These are phyloP conservation scores for Phylloscopus whistleri DNA, from an alignment of 2,113 vertebrate genomes.

Conservation along the genomic window DNA sequence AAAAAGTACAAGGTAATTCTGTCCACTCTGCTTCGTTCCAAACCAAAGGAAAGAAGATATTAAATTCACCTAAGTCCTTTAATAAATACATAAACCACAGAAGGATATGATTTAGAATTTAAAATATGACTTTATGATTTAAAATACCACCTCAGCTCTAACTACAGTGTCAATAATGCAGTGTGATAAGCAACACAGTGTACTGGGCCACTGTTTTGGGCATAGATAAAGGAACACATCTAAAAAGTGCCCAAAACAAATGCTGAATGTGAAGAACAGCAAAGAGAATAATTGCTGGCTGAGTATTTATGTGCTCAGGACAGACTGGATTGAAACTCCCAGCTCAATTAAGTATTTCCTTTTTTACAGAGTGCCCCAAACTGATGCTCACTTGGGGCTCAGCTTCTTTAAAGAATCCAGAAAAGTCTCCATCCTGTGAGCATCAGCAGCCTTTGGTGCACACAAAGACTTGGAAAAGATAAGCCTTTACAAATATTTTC, in stretches of 20 bases:
- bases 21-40: constrained; percentile 18
- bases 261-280: not conserved
- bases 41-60: not conserved
- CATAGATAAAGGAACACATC: not conserved
- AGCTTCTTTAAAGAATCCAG: not conserved
- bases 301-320: not conserved
- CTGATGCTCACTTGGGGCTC: not conserved
- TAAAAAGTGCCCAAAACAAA: not conserved
- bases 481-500: constrained; percentile 54
- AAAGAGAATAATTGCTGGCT: not conserved
- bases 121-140: not conserved
- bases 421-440: not conserved
- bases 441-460: not conserved
- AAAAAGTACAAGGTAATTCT: not conserved
- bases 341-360: not conserved
- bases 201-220: not conserved
- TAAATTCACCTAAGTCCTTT: not conserved
- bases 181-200: not conserved
- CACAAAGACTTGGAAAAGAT: not conserved
- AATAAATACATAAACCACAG: not conserved
- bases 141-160: not conserved
- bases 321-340: not conserved
- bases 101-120: not conserved
- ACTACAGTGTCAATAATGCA: not conserved
- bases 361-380: not conserved